phyloP scores from a whole-genome alignment of 1,140 invertebrate genomes.

The Ooceraea biroi region DNA sequence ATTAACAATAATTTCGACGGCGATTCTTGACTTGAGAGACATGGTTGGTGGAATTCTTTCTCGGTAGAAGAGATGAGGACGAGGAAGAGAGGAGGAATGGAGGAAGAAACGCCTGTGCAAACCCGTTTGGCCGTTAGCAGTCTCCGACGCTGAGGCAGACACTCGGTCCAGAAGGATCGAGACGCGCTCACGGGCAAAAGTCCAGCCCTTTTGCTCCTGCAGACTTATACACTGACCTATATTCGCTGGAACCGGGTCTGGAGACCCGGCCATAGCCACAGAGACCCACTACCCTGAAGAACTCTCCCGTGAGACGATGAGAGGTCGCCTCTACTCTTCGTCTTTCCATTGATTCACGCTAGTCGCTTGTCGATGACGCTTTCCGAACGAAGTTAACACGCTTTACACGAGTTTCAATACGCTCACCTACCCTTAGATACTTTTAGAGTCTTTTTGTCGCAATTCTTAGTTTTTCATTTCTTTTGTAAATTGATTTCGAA shows the following conservation, averaged over 20 bases:
- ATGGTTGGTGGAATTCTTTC: slow-evolving; percentile 61
- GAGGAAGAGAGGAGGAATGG: slow-evolving; percentile 64
- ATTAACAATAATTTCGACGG: slow-evolving; percentile 73
- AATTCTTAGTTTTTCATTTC: neutral
- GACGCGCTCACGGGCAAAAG: slow-evolving; percentile 69
- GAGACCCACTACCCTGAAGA: slow-evolving; percentile 80
- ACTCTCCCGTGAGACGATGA: slow-evolving; percentile 8
- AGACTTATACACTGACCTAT: slow-evolving; percentile 86
- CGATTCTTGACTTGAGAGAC: slow-evolving; percentile 44
- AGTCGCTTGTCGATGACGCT: neutral
- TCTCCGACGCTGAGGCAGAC: slow-evolving; percentile 38
- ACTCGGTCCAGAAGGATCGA: slow-evolving; percentile 57
- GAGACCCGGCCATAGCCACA: slow-evolving; percentile 67
- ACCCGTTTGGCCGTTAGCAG: slow-evolving; percentile 84
- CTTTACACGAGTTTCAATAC: neutral
- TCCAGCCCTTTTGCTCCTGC: slow-evolving; percentile 78
- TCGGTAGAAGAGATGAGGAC: slow-evolving; percentile 53
- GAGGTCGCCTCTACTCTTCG: neutral
- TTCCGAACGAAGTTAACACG: neutral
- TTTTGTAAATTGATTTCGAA: neutral
- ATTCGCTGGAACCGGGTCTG: slow-evolving; percentile 84
- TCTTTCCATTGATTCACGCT: slow-evolving; percentile 37
- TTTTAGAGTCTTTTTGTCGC: neutral
- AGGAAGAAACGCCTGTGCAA: slow-evolving; percentile 80
- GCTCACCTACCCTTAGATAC: neutral